Base-by-base conservation (phyloP, 2,113 vertebrate species). In the Halichoerus grypus region DNA sequence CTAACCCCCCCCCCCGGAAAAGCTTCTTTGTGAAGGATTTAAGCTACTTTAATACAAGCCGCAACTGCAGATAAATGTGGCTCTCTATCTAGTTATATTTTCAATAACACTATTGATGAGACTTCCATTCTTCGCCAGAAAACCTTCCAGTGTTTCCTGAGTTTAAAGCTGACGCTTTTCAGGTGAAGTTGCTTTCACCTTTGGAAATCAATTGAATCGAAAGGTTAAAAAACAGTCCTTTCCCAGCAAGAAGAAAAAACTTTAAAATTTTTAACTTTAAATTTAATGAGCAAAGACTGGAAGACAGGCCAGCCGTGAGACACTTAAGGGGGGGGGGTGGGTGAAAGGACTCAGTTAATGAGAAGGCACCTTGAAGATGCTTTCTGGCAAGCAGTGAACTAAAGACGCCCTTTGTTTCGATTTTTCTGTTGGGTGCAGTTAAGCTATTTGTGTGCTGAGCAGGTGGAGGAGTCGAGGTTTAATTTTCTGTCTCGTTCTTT, bases 191-290 rank as follows among this genome's bases (percentile, higher is more conserved):
- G 4, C n/a, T 94, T 79, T 97, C 72, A 77, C 89, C 94, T 98
- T 95, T 95, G 72, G 95, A 97, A 97, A 94, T 46, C 85, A 95
- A 97, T 97, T 97, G 94, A 96, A 97, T 97, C 79, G 33, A 96
- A 97, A 98, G 49, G 0, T 53, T 94, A 96, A 97, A 96, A 85
- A 51, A 90, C 88, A 61, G 11, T 95, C 83, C 96, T 98, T 96
- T 97, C 81, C 71, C 80, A 85, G 76, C 77, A 79, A 76, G 92
- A 84, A 93, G 46, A 83, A 95, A 95, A 86, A 59, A 65, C 31
- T 80, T 72, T 11, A 8, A 46, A 92, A 80, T 15, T 14, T 59
- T 77, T 79, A 63, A 67, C 67, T 84, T 95, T 67, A 92, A 74
- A 77, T 81, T 91, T 81, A 90, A 72, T 39, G 57, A 96, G 63